Percentiles rank a stretch among this genome's conserved stretches.
These are phyloP conservation scores for Calephelis nemesis DNA, from an alignment of 1,140 invertebrate genomes.

Conservation along the genomic window DNA sequence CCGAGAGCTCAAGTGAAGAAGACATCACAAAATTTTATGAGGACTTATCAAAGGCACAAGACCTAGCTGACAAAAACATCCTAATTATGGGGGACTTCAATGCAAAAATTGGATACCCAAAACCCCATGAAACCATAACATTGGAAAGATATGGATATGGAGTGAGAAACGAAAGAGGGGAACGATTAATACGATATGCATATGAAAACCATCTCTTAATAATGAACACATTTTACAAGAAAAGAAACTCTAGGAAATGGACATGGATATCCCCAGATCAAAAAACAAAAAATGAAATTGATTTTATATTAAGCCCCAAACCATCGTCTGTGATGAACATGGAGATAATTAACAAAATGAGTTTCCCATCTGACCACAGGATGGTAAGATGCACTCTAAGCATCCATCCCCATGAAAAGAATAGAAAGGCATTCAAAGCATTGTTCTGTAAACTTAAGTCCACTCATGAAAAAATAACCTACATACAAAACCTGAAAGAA, in stretches of 20 bases:
- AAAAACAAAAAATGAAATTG: constrained; percentile 37
- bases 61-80: no score
- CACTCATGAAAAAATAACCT: constrained; percentile 23
- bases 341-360: constrained; percentile 11
- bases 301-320: constrained; percentile 22
- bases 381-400: neutral
- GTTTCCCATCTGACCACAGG: constrained; percentile 1
- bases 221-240: constrained; percentile 37
- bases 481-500: constrained; percentile 12
- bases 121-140: neutral
- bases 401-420: neutral
- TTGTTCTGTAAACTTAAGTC: constrained; percentile 33
- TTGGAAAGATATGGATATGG: constrained; percentile 12
- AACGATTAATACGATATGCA: constrained; percentile 8
- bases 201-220: constrained; percentile 15
- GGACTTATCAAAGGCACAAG: no score
- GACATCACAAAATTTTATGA: no score
- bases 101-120: constrained; percentile 26
- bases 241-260: constrained; percentile 32
- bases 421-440: constrained; percentile 2
- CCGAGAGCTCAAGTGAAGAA: constrained; percentile 24
- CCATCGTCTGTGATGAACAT: neutral
- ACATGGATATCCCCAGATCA: constrained; percentile 35
- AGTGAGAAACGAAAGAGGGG: neutral
- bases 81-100: constrained; percentile 27